Evolutionary conservation across 1,140 invertebrate species (phyloP), one percentile per base, ranked within the genome.

Genomic region (Steinernema feltiae): DNA sequence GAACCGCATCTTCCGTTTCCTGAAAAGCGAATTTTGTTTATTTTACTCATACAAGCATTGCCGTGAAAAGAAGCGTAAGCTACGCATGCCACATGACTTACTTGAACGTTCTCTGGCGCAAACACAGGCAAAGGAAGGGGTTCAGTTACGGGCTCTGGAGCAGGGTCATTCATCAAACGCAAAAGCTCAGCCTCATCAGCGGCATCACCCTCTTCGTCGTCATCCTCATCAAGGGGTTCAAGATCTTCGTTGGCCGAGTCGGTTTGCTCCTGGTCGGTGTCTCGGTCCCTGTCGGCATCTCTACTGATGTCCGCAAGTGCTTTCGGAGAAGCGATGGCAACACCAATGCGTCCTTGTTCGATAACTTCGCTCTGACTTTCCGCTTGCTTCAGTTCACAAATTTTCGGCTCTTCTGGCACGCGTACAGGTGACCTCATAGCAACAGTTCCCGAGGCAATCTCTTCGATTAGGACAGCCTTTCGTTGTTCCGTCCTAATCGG

Each of bases 1-100:
- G 53, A 3, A 63, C 53, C 2, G 53, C 53, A 63, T 63, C 24
- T 63, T 63, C 53, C 24, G 53, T 63, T 63, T 63, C 53, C 53
- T 63, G 24, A 63, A 63, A 27, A n/a, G 3, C 7, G 12, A 63
- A 63, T 17, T 21, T 15, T 27, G 24, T 27, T 27, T 17, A 3
- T 21, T 15, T 63, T 27, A 15, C 53, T 15, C 35, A 41, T 18
- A 7, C 18, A 18, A 41, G 35, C 7, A 41, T 7, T 41, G 35
- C 7, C 7, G 18, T 41, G 35, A 18, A 41, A 41, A 41, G 35
- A 41, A 41, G 35, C 35, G 18, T 41, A 41, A 41, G 35, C 35
- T 41, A 41, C 53, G 53, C 53, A 63, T 63, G 53, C 24, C 12
- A 63, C 15, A 63, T 63, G 15, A 63, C 53, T 63, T 27, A 63